These are phyloP conservation scores for Athalia circularis DNA, from an alignment of 2,888 invertebrate species.

Conservation along the genomic window DNA sequence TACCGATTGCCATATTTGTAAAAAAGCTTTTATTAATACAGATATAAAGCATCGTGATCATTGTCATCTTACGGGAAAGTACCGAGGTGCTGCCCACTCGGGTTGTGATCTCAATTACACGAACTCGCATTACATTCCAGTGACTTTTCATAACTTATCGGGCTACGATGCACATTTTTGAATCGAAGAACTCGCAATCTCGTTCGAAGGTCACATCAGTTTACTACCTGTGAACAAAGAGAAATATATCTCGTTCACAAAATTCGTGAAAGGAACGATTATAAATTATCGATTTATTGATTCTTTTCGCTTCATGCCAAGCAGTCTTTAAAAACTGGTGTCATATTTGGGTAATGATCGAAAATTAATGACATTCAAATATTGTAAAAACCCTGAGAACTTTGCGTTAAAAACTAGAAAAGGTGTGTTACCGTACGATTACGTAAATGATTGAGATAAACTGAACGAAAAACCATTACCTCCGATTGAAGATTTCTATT, in stretches of 20 bases:
- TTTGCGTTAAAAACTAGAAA: neutral
- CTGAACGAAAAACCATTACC: conserved; percentile 1
- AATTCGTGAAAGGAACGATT: conserved; percentile 47
- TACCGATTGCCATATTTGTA: conserved; percentile 51
- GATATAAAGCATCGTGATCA: conserved; percentile 51
- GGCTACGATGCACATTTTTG: conserved; percentile 60
- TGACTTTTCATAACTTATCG: conserved; percentile 60
- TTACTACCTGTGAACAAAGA: conserved; percentile 55
- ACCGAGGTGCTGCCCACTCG: conserved; percentile 55
- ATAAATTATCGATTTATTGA: conserved; percentile 55
- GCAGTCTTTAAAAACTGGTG: conserved; percentile 59
- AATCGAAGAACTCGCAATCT: conserved; percentile 53
- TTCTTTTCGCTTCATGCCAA: conserved; percentile 62
- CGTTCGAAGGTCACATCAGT: conserved; percentile 51
- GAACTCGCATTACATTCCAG: conserved; percentile 51
- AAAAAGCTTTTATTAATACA: conserved; percentile 47
- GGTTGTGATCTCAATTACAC: conserved; percentile 57
- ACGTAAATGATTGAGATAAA: neutral
- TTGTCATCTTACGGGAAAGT: conserved; percentile 52
- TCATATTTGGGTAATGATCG: conserved; percentile 29
- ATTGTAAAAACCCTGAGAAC: too few species aligned
- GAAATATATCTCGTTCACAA: conserved; percentile 63
- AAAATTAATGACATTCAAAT: neutral
- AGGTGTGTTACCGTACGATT: conserved; percentile 12
- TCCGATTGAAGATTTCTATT: neutral